phyloP scores from a whole-genome alignment of 2,113 vertebrate genomes.

The Spea bombifrons region DNA sequence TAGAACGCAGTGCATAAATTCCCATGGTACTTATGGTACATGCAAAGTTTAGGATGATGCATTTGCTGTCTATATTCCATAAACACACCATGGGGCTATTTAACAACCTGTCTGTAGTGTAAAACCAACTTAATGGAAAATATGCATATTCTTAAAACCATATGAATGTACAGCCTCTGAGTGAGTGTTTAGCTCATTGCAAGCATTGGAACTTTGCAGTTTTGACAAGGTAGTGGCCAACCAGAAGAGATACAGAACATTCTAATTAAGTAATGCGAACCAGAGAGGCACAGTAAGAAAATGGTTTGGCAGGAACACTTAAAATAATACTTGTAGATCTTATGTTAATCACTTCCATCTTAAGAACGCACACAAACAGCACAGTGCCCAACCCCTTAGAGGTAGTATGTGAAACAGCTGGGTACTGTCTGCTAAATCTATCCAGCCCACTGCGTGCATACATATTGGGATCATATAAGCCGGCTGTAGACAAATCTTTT shows the following conservation, averaged over 20 bases:
- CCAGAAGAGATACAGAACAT: constrained; percentile 63
- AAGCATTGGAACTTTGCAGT: constrained; percentile 60
- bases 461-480: constrained; percentile 14
- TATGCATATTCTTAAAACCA: constrained; percentile 6
- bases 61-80: constrained; percentile 28
- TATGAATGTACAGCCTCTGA: constrained; percentile 33
- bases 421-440: constrained; percentile 47
- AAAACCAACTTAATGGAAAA: constrained; percentile 21
- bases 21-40: neutral
- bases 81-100: constrained; percentile 25
- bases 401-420: constrained; percentile 56
- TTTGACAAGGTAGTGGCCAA: constrained; percentile 57
- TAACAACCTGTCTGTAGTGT: constrained; percentile 23
- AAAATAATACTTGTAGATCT: constrained; percentile 69
- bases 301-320: constrained; percentile 65
- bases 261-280: constrained; percentile 70
- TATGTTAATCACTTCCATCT: constrained; percentile 73
- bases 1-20: constrained; percentile 1
- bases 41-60: constrained; percentile 29
- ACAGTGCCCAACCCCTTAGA: constrained; percentile 52
- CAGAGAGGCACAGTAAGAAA: constrained; percentile 62
- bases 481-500: constrained; percentile 19
- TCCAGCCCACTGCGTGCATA: constrained; percentile 41
- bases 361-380: constrained; percentile 67
- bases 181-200: constrained; percentile 54